Evolutionary conservation across 35 echinoderm and acorn worm genomes (phyloP), one percentile per base, ranked within the genome.

Genomic region (Strongylocentrotus purpuratus): DNA sequence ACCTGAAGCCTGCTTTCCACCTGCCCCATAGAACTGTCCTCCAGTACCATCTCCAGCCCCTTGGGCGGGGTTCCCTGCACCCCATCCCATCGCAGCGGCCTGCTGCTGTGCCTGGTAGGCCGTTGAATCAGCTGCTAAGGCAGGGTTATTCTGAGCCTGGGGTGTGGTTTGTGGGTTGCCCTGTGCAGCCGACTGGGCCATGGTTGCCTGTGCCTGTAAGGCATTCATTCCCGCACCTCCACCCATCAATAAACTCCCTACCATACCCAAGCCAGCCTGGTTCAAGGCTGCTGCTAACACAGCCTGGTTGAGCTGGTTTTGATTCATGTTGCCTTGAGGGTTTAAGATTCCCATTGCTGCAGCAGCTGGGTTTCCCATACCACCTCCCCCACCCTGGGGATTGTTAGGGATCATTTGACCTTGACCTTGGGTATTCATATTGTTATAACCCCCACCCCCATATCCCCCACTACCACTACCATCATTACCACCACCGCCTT

Each of bases 271-370:
- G 11, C 91, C 91, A 32, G 91, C 91, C 48, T 93, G 91, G 47
- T 58, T 93, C 46, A 93, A 45, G 91, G 91, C 91, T 11, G 91
- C 91, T 2, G 91, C 91, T 10, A 93, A 45, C 91, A 93, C 48
- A 14, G 91, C 91, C 46, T 93, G 91, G 48, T 93, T 93, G 46
- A 93, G 91, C 48, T 93, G 91, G 48, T 93, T 93, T 48, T 93
- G 91, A 47, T 93, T 93, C 91, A 93, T 93, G 48, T 58, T 58
- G n/a, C 46, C 91, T 33, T 46, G 33, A 2, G 32, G 87, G 33
- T 46, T 46, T 6, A 89, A 17, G 12, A 89, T 89, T 0, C 87
- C 87, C 87, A 89, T 89, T 7, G 87, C 48, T 5, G 33, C 87
- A 17, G 87, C 87, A 14, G 33, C 87, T 15, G 33, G 33, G 14